phyloP scores from a whole-genome alignment of 2,888 invertebrate genomes.

The Pseudococcus viburni region DNA sequence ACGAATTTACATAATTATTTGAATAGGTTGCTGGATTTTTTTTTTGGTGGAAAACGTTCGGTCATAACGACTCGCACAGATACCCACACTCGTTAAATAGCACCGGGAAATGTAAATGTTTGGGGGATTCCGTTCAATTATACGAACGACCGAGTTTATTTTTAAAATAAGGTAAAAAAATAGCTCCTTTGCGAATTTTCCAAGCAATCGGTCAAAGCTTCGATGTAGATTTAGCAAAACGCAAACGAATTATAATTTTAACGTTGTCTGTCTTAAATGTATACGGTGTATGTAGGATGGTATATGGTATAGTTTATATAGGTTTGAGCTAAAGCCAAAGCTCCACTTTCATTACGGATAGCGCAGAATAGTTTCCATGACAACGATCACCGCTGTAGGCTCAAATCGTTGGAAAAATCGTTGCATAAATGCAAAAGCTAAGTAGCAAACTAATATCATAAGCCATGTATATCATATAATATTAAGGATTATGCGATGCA shows the following conservation, averaged over 20 bases:
- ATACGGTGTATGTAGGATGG: background rate
- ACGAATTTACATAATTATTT: background rate
- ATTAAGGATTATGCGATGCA: constrained; percentile 48
- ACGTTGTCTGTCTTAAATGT: background rate
- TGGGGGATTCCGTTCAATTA: background rate
- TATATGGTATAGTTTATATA: background rate
- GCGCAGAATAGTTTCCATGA: constrained; percentile 27
- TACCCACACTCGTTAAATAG: background rate
- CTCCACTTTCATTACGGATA: constrained; percentile 34
- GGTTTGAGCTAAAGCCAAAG: constrained; percentile 29
- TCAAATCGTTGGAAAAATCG: constrained; percentile 54
- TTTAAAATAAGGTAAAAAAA: background rate
- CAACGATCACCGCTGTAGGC: constrained; percentile 43
- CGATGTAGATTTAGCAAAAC: constrained; percentile 22
- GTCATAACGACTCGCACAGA: no score
- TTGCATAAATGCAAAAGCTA: constrained; percentile 54
- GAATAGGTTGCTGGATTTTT: background rate
- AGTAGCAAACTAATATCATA: constrained; percentile 55
- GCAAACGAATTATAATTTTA: constrained; percentile 48
- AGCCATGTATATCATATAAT: constrained; percentile 50
- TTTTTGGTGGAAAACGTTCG: no score
- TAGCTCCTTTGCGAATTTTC: constrained; percentile 37
- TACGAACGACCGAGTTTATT: background rate
- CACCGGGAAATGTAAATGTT: background rate
- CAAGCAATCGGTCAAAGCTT: constrained; percentile 43